phyloP scores from a whole-genome alignment of 2,797 vertebrate species.

The Pipistrellus pygmaeus region DNA sequence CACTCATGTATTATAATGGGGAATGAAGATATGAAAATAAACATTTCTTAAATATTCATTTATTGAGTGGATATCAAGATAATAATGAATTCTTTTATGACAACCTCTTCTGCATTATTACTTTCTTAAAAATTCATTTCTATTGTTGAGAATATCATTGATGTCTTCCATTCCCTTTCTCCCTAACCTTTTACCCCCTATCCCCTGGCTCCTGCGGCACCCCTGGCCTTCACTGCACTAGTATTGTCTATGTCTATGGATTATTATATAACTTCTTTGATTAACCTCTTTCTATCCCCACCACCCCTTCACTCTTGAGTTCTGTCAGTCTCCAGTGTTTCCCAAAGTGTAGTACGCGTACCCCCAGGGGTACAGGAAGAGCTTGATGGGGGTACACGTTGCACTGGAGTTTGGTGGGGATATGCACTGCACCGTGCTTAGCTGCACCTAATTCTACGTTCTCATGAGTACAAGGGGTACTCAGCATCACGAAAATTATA shows the following conservation, averaged over 20 bases:
- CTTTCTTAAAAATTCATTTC: neutral
- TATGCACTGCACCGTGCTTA: too few relatives aligned
- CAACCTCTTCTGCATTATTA: neutral
- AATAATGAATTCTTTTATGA: neutral
- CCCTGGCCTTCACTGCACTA: neutral
- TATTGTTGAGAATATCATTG: neutral
- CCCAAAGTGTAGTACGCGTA: too few relatives aligned
- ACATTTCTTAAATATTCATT: conserved; percentile 60
- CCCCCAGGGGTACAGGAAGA: too few relatives aligned
- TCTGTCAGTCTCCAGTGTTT: neutral
- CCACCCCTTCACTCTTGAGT: neutral
- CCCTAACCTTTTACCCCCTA: neutral
- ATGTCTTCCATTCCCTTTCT: neutral
- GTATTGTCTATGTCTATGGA: neutral
- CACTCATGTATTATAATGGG: conserved; percentile 57
- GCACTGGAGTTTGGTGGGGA: too few relatives aligned
- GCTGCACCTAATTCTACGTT: too few relatives aligned
- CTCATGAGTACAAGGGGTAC: too few relatives aligned
- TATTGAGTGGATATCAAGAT: conserved; percentile 60
- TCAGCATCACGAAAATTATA: too few relatives aligned
- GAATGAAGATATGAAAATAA: conserved; percentile 74
- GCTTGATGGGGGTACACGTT: too few relatives aligned
- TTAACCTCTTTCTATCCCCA: neutral
- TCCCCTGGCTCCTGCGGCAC: neutral
- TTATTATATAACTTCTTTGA: neutral